Conservation (phyloP, 1,140 invertebrate species). For the Dryas iulia region DNA sequence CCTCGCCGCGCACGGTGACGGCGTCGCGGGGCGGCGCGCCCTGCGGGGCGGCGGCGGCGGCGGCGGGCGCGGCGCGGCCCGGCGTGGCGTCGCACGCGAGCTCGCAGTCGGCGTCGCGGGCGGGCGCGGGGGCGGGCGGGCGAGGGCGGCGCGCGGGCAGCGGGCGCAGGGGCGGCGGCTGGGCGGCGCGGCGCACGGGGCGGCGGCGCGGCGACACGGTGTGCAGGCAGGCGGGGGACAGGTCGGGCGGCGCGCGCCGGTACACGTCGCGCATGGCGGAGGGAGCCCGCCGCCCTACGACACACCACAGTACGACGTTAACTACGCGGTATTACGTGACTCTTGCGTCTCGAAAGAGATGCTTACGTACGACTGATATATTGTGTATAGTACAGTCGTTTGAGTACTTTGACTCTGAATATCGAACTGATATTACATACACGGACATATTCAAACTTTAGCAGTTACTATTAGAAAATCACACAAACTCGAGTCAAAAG, state of each 20-base stretch:
- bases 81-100: conserved; percentile 60
- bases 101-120: conserved; percentile 65
- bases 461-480: background rate
- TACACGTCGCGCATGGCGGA: conserved; percentile 70
- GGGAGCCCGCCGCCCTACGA: conserved; percentile 57
- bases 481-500: background rate
- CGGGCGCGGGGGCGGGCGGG: conserved; percentile 54
- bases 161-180: conserved; percentile 63
- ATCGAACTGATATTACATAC: background rate
- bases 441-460: background rate
- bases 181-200: conserved; percentile 42
- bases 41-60: conserved; percentile 75
- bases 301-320: conserved; percentile 4
- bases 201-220: conserved; percentile 72
- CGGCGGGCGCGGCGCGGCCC: conserved; percentile 38
- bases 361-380: background rate
- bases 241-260: conserved; percentile 67
- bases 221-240: conserved; percentile 75
- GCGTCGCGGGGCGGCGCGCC: conserved; percentile 44
- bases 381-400: background rate
- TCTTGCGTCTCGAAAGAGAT: background rate
- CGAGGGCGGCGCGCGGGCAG: conserved; percentile 55
- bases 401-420: background rate
- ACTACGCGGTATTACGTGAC: too few relatives aligned
- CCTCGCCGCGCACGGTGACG: conserved; percentile 84